Evolutionary conservation across 35 echinoderm and acorn worm genomes (phyloP), one percentile per base, ranked within the genome.

Genomic region (Lytechinus pictus): DNA sequence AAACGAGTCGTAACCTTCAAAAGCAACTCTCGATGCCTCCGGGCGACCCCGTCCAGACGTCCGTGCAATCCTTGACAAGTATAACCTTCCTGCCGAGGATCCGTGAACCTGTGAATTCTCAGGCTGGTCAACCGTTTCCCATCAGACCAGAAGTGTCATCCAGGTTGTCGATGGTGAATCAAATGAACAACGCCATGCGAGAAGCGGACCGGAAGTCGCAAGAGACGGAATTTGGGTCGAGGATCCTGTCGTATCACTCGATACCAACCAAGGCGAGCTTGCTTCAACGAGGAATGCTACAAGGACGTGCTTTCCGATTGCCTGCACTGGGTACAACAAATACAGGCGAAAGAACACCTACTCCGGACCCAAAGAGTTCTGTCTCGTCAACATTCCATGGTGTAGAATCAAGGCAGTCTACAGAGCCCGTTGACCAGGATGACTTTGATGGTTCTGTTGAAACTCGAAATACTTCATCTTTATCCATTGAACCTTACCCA

Each of bases 401-500:
- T 24, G 66, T 24, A 16, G 66, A 71, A 21, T 71, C 61, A 5
- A 71, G 61, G 16, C 16, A 71, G 5, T 71, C 16, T 2, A 71
- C 61, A 71, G 61, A 79, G 14, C 4, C 66, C 6, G n/a, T 16
- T 79, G 66, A 79, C 12, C 66, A 79, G n/a, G 66, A 79, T 19
- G 66, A 79, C 66, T 79, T 16, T 24, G 66, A n/a, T 79, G 66
- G 21, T 19, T 79, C 66, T 79, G 19, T 79, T 79, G 66, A 79
- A 4, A 79, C 66, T 79, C 29, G 53, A 44, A 72, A 95, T 24
- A 56, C 16, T 13, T 66, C 87, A 8, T 92, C 54, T 44, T 86
- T 96, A 24, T 87, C 94, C 27, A 96, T 96, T 3, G 96, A 95
- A 8, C 96, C 96, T 9, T 96, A 86, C 55, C 96, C 96, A 21